A percentile compares a stretch with the other conserved stretches of the same genome.
Evolutionary conservation across 2,797 vertebrate species (phyloP).

Genomic region (Chrysolophus pictus): DNA sequence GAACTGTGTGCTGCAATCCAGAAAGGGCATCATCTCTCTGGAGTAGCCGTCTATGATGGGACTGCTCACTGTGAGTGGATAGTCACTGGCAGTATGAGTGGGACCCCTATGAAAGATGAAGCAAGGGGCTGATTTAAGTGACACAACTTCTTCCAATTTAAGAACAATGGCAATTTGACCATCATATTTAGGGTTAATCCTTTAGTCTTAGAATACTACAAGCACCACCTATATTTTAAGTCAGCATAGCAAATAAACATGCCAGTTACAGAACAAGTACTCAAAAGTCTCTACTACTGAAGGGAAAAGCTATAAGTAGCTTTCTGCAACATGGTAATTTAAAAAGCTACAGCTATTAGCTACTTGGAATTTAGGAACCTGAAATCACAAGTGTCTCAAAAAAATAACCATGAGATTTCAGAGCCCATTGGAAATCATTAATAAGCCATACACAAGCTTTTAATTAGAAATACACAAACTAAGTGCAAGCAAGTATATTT

Average conservation of each 20-base stretch:
- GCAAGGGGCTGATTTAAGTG: background rate
- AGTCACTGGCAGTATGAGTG: background rate
- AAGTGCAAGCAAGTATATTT: background rate
- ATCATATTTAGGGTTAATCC: background rate
- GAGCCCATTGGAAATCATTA: background rate
- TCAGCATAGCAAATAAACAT: background rate
- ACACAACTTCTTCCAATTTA: background rate
- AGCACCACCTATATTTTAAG: background rate
- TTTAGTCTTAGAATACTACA: background rate
- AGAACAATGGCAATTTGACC: background rate
- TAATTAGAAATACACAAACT: background rate
- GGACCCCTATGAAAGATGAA: background rate
- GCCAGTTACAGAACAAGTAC: background rate
- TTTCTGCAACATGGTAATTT: background rate
- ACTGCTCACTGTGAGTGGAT: background rate
- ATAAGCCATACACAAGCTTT: background rate
- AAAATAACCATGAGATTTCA: background rate
- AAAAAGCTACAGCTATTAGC: background rate
- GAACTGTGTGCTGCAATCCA: background rate
- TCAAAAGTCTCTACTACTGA: background rate
- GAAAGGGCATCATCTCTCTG: background rate
- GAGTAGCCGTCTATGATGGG: background rate
- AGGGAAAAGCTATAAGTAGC: background rate
- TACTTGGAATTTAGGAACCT: background rate
- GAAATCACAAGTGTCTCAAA: background rate